Evolutionary conservation across 2,113 vertebrate genomes (phyloP).

Genomic region (Trichomycterus rosablanca): DNA sequence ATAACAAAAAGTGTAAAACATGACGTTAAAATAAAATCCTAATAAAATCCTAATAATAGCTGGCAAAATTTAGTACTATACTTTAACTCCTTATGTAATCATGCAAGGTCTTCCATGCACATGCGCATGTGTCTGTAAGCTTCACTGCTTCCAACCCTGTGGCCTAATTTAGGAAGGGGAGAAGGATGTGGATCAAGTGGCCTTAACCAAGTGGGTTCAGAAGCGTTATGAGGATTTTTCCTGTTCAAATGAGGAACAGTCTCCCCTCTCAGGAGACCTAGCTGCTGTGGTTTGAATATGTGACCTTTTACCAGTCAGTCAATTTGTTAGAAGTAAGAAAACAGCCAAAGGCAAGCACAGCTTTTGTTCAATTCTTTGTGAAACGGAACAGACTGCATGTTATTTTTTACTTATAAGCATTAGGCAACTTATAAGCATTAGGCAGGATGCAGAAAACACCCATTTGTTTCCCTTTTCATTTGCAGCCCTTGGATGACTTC

Average conservation of each 20-base stretch:
- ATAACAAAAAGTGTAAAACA: no score
- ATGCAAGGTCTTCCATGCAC: constrained; percentile 54
- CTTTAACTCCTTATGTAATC: no score
- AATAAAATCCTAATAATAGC: no score
- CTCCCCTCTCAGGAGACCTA: constrained; percentile 56
- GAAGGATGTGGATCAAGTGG: constrained; percentile 47
- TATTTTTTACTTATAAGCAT: constrained; percentile 9
- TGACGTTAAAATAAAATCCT: no score
- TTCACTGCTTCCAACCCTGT: constrained; percentile 55
- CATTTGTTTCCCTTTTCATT: constrained; percentile 36
- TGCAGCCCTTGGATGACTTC: constrained; percentile 22
- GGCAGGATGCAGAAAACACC: constrained; percentile 14
- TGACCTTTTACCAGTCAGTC: constrained; percentile 55
- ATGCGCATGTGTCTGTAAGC: no score
- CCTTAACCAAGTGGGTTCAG: constrained; percentile 60
- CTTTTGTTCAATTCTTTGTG: constrained; percentile 37
- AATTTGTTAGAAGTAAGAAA: constrained; percentile 47
- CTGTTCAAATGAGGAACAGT: constrained; percentile 50
- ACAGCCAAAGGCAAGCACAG: constrained; percentile 32
- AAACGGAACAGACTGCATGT: constrained; percentile 26
- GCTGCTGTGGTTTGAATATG: constrained; percentile 51
- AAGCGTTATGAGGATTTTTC: constrained; percentile 55
- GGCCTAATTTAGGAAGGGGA: constrained; percentile 51
- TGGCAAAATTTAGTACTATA: no score
- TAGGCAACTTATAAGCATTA: constrained; percentile 17